A percentile compares a stretch with the other conserved stretches of the same genome.
These are phyloP conservation scores for Trididemnum clinides DNA, from an alignment of 23 tunicate genomes.

Conservation along the genomic window DNA sequence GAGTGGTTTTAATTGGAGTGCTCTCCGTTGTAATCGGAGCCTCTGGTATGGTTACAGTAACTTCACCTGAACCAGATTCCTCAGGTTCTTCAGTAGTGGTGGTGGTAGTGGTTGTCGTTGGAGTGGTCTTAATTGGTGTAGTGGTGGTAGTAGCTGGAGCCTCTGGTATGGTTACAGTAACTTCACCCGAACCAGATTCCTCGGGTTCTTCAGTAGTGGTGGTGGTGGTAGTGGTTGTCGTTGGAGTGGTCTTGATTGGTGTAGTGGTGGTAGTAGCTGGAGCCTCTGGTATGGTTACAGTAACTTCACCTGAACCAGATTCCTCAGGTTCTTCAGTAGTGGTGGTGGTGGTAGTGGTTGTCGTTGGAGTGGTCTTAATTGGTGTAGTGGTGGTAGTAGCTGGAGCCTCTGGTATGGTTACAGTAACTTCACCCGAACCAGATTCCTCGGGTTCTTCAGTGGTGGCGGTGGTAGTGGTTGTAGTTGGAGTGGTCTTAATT, in stretches of 20 bases:
- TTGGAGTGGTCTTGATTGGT: conserved; percentile 28
- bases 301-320: conserved; percentile 63
- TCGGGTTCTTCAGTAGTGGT: conserved; percentile 68
- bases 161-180: conserved; percentile 36
- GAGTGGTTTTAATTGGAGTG: conserved; percentile 28
- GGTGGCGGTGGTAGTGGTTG: conserved; percentile 47
- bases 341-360: conserved; percentile 56
- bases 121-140: conserved; percentile 25
- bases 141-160: conserved; percentile 57
- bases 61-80: conserved; percentile 43
- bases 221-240: conserved; percentile 39
- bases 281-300: conserved; percentile 39
- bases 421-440: conserved; percentile 38
- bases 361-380: conserved; percentile 28
- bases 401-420: conserved; percentile 37
- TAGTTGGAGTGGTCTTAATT: conserved; percentile 27
- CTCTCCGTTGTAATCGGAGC: conserved; percentile 51
- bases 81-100: conserved; percentile 44
- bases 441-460: conserved; percentile 29
- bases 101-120: conserved; percentile 40
- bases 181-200: conserved; percentile 62
- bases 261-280: conserved; percentile 54
- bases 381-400: conserved; percentile 46
- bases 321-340: conserved; percentile 59
- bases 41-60: conserved; percentile 29